Base-by-base conservation (phyloP, 2,888 invertebrate genomes). In the Synanthedon tipuliformis region DNA sequence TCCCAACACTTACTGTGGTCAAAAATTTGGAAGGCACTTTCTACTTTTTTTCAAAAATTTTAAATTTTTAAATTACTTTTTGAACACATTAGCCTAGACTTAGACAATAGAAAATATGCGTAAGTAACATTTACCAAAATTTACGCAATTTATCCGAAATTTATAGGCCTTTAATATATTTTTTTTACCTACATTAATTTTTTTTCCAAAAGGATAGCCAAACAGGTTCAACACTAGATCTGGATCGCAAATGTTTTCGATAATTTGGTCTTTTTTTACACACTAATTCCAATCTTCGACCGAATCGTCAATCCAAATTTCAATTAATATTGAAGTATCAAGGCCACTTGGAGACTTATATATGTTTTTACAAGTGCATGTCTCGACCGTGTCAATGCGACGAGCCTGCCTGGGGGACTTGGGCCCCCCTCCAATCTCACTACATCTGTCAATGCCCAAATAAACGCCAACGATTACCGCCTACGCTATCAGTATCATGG, bases 11-110 rank as follows among this genome's bases (percentile, higher is more conserved):
- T 82, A 83, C 78, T 83, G 81, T 88, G 87, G 87, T 88, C 87
- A 86, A 87, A 85, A 85, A 85, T 88, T 89, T 92, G 92, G 92
- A 93, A 93, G 93, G 93, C 93, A 93, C 92, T 93, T 92, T 91
- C 92, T 92, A 92, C 92, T 89, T 90, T 89, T 89, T 89, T 75
- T 52, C 53, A 81, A 85, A 85, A 81, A 77, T 78, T 85, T 83
- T 76, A 70, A 78, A 73, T 78, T 88, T 69, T 86, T 74, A 86
- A 81, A 86, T 87, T 80, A 78, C 68, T 85, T 90, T 91, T 91
- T 91, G 92, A 92, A 92, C 92, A 92, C 91, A 92, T 91, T 89
- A 90, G 90, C 90, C 90, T 90, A 90, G 88, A 89, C 89, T 87
- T 88, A 88, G 78, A 86, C 76, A 88, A 85, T 88, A 88, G 84